A percentile compares a stretch with the other conserved stretches of the same genome.
phyloP scores from a whole-genome alignment of 2,888 invertebrate genomes.

The Periphyllus acericola region DNA sequence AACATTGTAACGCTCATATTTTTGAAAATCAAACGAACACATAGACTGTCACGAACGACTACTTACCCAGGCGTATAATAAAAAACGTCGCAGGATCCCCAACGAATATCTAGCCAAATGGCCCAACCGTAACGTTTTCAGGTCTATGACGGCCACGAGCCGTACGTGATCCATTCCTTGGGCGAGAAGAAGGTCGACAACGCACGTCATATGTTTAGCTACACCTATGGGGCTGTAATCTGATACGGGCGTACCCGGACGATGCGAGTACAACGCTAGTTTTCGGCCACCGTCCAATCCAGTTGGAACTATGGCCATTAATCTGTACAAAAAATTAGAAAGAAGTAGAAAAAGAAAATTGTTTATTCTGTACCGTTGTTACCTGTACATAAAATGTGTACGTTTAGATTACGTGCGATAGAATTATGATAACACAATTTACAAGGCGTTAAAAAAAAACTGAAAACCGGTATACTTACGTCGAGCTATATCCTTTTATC shows the following conservation, averaged over 20 bases:
- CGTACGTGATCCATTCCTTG: conserved; percentile 62
- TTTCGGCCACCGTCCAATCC: conserved; percentile 61
- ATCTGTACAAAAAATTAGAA: conserved; percentile 55
- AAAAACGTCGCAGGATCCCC: conserved; percentile 62
- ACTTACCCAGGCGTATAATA: conserved; percentile 64
- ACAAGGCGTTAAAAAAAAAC: no score
- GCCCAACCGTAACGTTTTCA: conserved; percentile 59
- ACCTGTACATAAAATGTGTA: neutral
- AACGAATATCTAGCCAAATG: conserved; percentile 63
- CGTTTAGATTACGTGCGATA: neutral
- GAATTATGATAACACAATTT: no score
- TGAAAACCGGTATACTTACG: conserved; percentile 41
- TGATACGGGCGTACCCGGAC: conserved; percentile 47
- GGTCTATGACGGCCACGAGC: conserved; percentile 61
- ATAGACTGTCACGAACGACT: neutral
- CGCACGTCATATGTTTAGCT: conserved; percentile 60
- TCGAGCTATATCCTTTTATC: conserved; percentile 28
- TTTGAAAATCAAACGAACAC: neutral
- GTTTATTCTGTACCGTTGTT: neutral
- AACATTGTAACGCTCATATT: neutral
- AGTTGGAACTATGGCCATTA: conserved; percentile 62
- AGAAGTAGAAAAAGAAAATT: neutral
- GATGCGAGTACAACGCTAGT: conserved; percentile 62
- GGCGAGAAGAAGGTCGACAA: conserved; percentile 62
- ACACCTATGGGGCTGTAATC: conserved; percentile 63